Base-by-base conservation (phyloP, 1,140 invertebrate species). In the Drusus annulatus region DNA sequence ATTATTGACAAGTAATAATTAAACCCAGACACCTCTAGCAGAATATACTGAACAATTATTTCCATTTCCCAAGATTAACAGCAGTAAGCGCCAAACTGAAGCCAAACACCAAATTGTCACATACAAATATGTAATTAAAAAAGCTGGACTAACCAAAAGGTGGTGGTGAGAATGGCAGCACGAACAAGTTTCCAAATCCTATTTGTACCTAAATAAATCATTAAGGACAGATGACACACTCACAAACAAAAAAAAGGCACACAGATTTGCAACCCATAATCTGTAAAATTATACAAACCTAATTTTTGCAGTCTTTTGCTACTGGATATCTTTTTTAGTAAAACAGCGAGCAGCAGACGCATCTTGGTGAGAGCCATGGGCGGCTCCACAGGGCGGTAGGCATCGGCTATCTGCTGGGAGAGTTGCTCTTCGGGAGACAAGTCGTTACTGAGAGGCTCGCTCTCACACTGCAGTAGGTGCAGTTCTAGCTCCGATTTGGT, bases 271-370 rank as follows among this genome's bases (percentile, higher is more conserved):
- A 76, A 75, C 69, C 76, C 68, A 76, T 51, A 78, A 19, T 60
- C 23, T 65, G 74, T 23, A 73, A 71, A 78, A 36, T 28, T 25
- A 82, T 89, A 89, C 87, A 94, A 95, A 81, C 95, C 95, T 83
- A 96, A 87, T 83, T 93, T 93, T 56, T 93, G 92, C 10, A 96
- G 89, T 84, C 93, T 92, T 81, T 94, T 92, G 56, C 93, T 92
- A n/a, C 93, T 93, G 15, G 95, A 95, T 74, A 97, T 96, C 84
- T 94, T 94, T 79, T 95, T 95, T 1, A 96, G 86, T 16, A 96
- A 90, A 25, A 96, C 92, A 1, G 95, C 95, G 65, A 96, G 88
- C 4, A 96, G 89, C 76, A 95, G 90, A 69, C 95, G 90, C 92
- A 97, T 94, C 78, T 92, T 93, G 56, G 95, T 93, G 4, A 96